Base-by-base conservation (phyloP, 2,113 vertebrate genomes). In the Cromileptes altivelis region DNA sequence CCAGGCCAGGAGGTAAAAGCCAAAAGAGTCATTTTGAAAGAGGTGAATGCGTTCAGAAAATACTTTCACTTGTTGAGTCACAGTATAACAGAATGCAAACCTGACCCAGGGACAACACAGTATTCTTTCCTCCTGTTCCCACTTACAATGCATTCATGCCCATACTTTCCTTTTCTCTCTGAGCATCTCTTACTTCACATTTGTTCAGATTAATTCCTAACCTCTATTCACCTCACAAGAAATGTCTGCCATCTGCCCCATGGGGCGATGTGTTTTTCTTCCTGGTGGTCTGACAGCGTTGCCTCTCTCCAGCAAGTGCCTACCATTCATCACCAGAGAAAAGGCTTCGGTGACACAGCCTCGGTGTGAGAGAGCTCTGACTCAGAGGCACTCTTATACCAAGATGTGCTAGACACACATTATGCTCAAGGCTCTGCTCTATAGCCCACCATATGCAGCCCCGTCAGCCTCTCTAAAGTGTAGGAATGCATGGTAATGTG, bases 281-380 rank as follows among this genome's bases (percentile, higher is more conserved):
- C 52, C 55, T 23, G 3, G 40, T 58, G 70, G 70, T 71, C 67
- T 81, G 61, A 75, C 64, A 71, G 82, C n/a, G 63, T 58, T 78
- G 73, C 64, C 84, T 79, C 52, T 83, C 62, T 85, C 23, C 80
- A 70, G 63, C 57, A 77, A 88, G 81, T 65, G 57, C 61, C 69
- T n/a, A 4, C 80, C 65, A 79, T 84, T 90, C 71, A 81, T 81
- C 77, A 81, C 15, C 45, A 52, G 45, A 79, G 65, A 88, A 93
- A 88, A 80, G 79, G 70, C 63, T 83, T 78, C 55, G 62, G 56
- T 9, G 3, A 68, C 64, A 53, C 58, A 49, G 60, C 19, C 70
- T 80, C 62, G 30, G 33, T 70, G 63, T 61, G 58, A 65, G 50
- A 60, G 71, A 4, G 62, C 79, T 88, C 27, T 67, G 60, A 78